phyloP scores from a whole-genome alignment of 2,113 vertebrate species.

The Glareola pratincola region DNA sequence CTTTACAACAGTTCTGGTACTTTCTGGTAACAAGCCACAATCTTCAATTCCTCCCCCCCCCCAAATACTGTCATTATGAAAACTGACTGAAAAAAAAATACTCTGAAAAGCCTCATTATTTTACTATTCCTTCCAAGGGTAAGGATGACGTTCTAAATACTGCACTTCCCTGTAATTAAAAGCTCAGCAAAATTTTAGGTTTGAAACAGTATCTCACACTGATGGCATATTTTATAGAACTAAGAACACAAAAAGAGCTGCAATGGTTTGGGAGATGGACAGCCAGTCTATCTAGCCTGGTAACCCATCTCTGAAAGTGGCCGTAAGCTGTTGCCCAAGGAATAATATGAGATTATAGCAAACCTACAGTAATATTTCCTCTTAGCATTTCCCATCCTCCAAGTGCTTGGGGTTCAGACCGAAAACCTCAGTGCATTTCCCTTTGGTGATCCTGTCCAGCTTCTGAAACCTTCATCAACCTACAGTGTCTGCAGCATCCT shows the following conservation, averaged over 20 bases:
- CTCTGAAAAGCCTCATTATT: conserved; percentile 34
- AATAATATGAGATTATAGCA: neutral
- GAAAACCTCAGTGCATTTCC: neutral
- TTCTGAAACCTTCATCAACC: neutral
- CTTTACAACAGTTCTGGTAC: conserved; percentile 4
- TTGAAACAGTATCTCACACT: conserved; percentile 17
- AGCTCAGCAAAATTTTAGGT: conserved; percentile 59
- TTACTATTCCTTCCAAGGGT: conserved; percentile 44
- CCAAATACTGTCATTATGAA: conserved; percentile 41
- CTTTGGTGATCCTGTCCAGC: neutral
- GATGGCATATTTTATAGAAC: conserved; percentile 34
- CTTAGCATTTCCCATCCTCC: neutral
- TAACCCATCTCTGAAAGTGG: neutral
- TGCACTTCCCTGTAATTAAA: conserved; percentile 48
- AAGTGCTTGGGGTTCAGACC: neutral
- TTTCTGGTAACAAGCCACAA: conserved; percentile 27
- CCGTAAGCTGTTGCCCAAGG: neutral
- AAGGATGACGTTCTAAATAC: conserved; percentile 47
- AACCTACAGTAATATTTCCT: neutral
- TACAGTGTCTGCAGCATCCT: neutral
- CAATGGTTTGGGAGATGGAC: neutral
- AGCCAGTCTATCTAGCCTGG: neutral
- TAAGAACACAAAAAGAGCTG: conserved; percentile 10
- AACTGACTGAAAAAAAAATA: conserved; percentile 1
- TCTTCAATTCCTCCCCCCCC: conserved; percentile 24